These are phyloP conservation scores for Leucoraja erinaceus DNA, from an alignment of 2,113 vertebrate species.

Conservation along the genomic window DNA sequence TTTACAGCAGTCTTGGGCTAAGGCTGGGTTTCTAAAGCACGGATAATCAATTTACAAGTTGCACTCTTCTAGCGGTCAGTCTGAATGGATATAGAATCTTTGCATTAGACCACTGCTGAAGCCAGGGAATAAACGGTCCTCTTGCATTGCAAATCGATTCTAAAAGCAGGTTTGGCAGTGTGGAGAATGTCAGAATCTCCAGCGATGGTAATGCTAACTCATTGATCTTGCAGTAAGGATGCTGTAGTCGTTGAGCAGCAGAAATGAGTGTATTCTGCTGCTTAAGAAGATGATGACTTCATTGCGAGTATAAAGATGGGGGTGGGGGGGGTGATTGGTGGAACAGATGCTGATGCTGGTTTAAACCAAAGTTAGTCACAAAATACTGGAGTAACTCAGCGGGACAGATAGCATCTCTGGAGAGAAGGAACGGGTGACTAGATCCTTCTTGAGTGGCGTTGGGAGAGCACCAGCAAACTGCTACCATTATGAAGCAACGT, in stretches of 20 bases:
- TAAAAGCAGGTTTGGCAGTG: background rate
- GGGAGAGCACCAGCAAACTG: no score
- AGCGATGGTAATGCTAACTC: background rate
- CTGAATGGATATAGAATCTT: background rate
- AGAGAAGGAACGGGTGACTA: no score
- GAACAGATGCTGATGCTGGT: no score
- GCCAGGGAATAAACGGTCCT: background rate
- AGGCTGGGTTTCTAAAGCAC: background rate
- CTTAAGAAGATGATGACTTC: background rate
- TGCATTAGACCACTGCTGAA: background rate
- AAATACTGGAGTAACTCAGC: no score
- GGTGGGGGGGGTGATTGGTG: no score
- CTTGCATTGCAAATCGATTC: background rate
- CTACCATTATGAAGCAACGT: no score
- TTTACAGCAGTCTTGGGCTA: background rate
- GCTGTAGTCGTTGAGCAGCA: background rate
- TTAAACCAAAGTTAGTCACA: no score
- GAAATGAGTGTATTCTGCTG: background rate
- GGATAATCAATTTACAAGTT: background rate
- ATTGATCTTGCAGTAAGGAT: background rate
- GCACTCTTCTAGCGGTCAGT: background rate
- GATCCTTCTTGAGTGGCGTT: no score
- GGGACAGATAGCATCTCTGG: no score
- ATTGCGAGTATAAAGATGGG: background rate
- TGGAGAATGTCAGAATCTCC: background rate